Evolutionary conservation across 1,140 invertebrate genomes (phyloP).

Genomic region (Drosophila dunni): DNA sequence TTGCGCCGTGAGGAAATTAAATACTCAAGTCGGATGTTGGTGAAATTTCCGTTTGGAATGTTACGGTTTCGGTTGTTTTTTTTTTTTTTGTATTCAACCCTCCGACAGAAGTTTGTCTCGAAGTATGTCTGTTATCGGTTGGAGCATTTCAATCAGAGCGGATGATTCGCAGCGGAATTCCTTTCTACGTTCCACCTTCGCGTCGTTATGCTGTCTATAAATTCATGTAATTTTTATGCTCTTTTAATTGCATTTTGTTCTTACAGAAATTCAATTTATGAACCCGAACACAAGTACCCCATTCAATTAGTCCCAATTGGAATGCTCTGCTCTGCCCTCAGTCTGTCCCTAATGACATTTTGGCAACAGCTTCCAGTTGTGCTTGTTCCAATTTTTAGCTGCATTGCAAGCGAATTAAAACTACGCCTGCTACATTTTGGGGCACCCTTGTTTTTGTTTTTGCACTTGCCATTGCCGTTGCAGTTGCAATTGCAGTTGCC

Average conservation of each 20-base stretch:
- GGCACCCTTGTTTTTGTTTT: conserved; percentile 24
- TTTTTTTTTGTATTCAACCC: not conserved
- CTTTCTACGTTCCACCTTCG: not conserved
- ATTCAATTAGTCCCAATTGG: conserved; percentile 46
- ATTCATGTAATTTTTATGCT: conserved; percentile 37
- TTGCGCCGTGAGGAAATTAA: conserved; percentile 75
- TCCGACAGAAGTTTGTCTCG: not conserved
- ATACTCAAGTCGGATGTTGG: conserved; percentile 78
- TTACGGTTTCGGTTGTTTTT: conserved; percentile 20
- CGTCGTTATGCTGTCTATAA: not conserved
- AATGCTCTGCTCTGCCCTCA: not conserved
- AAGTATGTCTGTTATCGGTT: not conserved
- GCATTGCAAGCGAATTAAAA: conserved; percentile 21
- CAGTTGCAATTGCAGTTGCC: conserved; percentile 3
- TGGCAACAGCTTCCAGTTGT: conserved; percentile 20
- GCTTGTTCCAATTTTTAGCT: conserved; percentile 31
- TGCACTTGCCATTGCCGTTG: conserved; percentile 7
- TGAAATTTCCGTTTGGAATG: conserved; percentile 70
- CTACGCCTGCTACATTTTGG: conserved; percentile 36
- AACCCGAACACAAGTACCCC: conserved; percentile 17
- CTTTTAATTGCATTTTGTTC: conserved; percentile 54
- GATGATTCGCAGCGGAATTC: conserved; percentile 34
- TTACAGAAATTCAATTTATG: conserved; percentile 46
- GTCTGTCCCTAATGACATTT: conserved; percentile 35
- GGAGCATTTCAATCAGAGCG: conserved; percentile 6